phyloP scores from a whole-genome alignment of 2,888 invertebrate species.

The Colletes collaris region DNA sequence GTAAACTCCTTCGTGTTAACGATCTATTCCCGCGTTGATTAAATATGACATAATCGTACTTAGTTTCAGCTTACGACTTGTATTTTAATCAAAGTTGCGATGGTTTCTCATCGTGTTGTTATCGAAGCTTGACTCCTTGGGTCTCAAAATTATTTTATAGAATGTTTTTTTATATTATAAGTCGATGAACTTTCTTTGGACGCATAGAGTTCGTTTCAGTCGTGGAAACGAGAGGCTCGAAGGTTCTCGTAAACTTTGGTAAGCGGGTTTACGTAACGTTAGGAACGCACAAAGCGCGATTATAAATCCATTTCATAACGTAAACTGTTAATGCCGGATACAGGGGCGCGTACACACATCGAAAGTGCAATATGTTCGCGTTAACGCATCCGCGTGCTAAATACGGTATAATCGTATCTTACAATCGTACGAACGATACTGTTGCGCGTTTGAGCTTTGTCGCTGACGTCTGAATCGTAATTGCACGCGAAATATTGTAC shows the following conservation, averaged over 20 bases:
- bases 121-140: no score
- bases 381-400: slow-evolving; percentile 58
- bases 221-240: slow-evolving; percentile 2
- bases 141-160: no score
- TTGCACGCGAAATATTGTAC: slow-evolving; percentile 64
- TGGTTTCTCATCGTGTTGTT: no score
- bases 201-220: no score
- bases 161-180: no score
- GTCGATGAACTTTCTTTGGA: no score
- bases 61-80: no score
- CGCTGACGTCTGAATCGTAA: slow-evolving; percentile 70
- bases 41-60: no score
- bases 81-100: no score
- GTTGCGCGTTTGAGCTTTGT: slow-evolving; percentile 57
- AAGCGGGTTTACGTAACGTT: slow-evolving; percentile 37
- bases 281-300: slow-evolving; percentile 48
- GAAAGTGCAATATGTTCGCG: slow-evolving; percentile 56
- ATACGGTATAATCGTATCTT: slow-evolving; percentile 65
- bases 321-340: slow-evolving; percentile 48
- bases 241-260: slow-evolving; percentile 27
- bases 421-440: slow-evolving; percentile 55
- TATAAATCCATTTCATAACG: slow-evolving; percentile 65
- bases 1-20: no score
- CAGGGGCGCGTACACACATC: slow-evolving; percentile 29
- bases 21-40: no score